Base-by-base conservation (phyloP, 2,797 vertebrate genomes). In the Manis crassicaudata region DNA sequence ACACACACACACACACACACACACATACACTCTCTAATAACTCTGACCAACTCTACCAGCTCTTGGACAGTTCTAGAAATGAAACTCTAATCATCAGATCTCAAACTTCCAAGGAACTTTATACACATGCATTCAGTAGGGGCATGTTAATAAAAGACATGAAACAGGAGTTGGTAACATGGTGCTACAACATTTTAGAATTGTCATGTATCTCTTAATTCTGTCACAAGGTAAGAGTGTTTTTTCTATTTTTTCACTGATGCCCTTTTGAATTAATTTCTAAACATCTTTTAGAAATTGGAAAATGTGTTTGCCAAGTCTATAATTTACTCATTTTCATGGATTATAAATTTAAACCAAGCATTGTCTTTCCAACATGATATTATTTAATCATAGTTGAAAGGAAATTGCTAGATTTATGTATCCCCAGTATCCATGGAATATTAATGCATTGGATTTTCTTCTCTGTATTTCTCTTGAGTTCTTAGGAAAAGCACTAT, bases 371-470 rank as follows among this genome's bases (percentile, higher is more conserved):
- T 92, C 68, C 81, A 92, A 60, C 70, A 56, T 46, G 43, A 87
- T 93, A 91, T 75, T 90, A 92, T 79, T 56, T 60, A 91, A 86
- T 89, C 54, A 86, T 11, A 96, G 77, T 76, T 92, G 63, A 96
- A 96, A 97, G 58, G 54, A 96, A 95, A 96, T 90, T 83, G 77
- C 68, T 91, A 87, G 52, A 88, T 88, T 93, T 90, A 90, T 37
- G 35, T 75, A 94, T 73, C 60, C 13, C 46, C 27, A 72, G 18
- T 73, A 89, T 73, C 96, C 90, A 86, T 81, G 43, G 83, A 97
- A 96, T 95, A 96, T 88, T 96, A 92, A 96, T 96, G 60, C 6
- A 68, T 27, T 97, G 79, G 35, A 81, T 96, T 96, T 82, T 83
- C 43, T 88, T 27, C 35, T 93, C 80, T 83, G 79, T 6, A 13